Conservation (phyloP, 2,113 vertebrate species). For the Grus americana region DNA sequence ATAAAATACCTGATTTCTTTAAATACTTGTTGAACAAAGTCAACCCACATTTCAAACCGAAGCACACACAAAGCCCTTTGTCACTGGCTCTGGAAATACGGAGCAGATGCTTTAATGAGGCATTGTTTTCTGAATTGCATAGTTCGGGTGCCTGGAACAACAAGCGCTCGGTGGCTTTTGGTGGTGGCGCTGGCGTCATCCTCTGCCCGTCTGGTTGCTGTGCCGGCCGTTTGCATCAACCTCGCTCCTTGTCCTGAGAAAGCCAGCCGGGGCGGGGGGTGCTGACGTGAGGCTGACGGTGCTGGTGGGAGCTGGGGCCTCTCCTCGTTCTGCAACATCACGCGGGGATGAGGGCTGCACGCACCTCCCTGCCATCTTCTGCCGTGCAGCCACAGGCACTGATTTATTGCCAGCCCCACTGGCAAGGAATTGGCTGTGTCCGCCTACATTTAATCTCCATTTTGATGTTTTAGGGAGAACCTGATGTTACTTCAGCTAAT, state of each 20-base stretch:
- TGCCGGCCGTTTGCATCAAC: not conserved
- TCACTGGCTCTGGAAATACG: rapidly evolving
- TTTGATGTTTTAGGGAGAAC: not conserved
- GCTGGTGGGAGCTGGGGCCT: not conserved
- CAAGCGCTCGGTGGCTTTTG: not conserved
- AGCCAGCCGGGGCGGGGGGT: not conserved
- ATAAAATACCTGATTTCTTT: not conserved
- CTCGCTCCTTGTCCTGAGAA: not conserved
- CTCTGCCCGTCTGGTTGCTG: not conserved
- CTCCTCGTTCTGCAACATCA: not conserved
- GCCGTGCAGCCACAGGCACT: not conserved
- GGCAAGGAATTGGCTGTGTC: not conserved
- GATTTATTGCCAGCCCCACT: not conserved
- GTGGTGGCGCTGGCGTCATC: not conserved
- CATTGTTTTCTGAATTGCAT: rapidly evolving
- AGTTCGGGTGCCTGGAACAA: not conserved
- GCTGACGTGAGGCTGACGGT: not conserved
- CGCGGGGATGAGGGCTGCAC: not conserved
- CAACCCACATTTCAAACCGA: rapidly evolving
- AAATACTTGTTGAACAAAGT: not conserved
- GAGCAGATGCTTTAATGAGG: not conserved
- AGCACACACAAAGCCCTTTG: not conserved
- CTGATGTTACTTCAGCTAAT: not conserved
- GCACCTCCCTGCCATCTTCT: not conserved
- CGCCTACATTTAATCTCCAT: not conserved